These are phyloP conservation scores for Genyomyrus donnyi DNA, from an alignment of 2,113 vertebrate species.

Conservation along the genomic window DNA sequence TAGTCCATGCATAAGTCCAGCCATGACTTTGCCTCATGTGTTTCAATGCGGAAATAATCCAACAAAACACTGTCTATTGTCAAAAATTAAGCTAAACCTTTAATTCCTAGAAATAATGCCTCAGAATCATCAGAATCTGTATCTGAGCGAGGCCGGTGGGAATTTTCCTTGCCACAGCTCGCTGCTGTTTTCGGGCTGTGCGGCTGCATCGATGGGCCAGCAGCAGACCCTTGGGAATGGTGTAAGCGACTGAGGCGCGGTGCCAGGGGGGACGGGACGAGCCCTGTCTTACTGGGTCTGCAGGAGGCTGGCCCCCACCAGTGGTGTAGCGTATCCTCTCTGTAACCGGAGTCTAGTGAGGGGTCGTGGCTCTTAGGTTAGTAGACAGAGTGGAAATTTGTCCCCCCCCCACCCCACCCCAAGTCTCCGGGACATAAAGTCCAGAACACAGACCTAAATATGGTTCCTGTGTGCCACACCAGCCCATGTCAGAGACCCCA, in stretches of 20 bases:
- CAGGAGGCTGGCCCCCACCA: neutral
- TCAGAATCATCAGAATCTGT: neutral
- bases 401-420: neutral
- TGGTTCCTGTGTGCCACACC: neutral
- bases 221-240: neutral
- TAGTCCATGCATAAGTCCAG: neutral
- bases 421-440: neutral
- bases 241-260: too few species aligned
- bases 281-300: neutral
- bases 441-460: neutral
- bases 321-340: neutral
- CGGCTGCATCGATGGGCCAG: neutral
- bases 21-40: neutral
- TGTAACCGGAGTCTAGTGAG: conserved; percentile 9
- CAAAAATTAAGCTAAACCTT: neutral
- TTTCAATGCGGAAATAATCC: neutral
- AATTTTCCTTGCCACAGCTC: neutral
- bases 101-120: neutral
- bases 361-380: conserved; percentile 9
- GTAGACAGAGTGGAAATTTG: conserved; percentile 3
- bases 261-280: neutral
- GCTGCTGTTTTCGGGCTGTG: neutral
- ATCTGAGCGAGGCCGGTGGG: neutral
- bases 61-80: neutral
- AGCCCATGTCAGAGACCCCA: neutral